These are phyloP conservation scores for Neodiprion fabricii DNA, from an alignment of 1,140 invertebrate species.

Conservation along the genomic window DNA sequence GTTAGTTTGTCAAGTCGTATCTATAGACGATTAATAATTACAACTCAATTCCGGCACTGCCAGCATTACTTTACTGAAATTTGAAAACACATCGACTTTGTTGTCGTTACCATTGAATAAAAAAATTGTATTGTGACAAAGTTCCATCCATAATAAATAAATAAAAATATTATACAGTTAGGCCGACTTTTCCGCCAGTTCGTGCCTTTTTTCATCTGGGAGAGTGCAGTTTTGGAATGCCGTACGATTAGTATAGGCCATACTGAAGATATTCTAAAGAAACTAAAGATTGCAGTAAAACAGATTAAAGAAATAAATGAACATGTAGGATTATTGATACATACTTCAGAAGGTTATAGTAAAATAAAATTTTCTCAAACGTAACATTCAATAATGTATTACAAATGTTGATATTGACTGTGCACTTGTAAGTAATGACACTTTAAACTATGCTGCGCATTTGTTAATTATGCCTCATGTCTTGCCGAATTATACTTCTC, in stretches of 20 bases:
- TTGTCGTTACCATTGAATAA: slow-evolving; percentile 49
- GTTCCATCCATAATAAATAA: slow-evolving; percentile 59
- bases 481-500: no score
- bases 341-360: slow-evolving; percentile 21
- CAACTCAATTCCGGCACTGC: slow-evolving; percentile 26
- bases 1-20: no score
- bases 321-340: slow-evolving; percentile 12
- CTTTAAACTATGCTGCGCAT: no score
- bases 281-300: no score
- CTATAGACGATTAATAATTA: neutral
- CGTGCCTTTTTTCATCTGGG: slow-evolving; percentile 61
- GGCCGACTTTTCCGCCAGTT: slow-evolving; percentile 63
- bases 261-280: slow-evolving; percentile 20
- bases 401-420: no score
- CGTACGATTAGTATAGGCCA: slow-evolving; percentile 49
- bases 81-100: slow-evolving; percentile 27
- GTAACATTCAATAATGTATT: no score
- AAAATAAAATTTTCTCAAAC: no score
- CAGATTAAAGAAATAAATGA: slow-evolving; percentile 20
- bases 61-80: slow-evolving; percentile 27
- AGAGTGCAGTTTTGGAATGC: slow-evolving; percentile 54
- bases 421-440: no score
- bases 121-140: slow-evolving; percentile 62
- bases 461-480: no score
- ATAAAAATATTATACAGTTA: slow-evolving; percentile 63